Percentiles rank a stretch among this genome's conserved stretches.
Conservation (phyloP, 53 echinoderm and acorn worm species). For the Holothuria scabra region DNA sequence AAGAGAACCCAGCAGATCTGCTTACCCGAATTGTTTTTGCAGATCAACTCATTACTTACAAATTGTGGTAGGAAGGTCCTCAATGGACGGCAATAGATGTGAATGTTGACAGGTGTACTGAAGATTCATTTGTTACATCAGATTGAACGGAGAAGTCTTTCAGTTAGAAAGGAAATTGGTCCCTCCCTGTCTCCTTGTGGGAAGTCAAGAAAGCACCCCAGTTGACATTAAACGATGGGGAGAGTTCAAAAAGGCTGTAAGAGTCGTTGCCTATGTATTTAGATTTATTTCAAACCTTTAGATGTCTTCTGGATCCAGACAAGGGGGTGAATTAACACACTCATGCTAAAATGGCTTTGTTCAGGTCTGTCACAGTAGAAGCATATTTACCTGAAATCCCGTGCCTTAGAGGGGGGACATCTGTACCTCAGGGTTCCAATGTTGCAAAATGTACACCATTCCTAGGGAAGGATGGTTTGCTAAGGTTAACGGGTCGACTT, state of each 20-base stretch:
- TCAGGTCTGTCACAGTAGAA: background rate
- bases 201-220: background rate
- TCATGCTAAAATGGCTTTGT: slow-evolving; percentile 5
- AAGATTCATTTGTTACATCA: background rate
- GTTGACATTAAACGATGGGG: background rate
- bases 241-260: background rate
- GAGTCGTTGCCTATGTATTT: slow-evolving; percentile 6
- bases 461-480: background rate
- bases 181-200: slow-evolving; percentile 7
- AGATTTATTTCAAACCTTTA: background rate
- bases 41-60: background rate
- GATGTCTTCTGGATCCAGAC: too few species aligned
- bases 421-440: background rate
- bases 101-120: background rate
- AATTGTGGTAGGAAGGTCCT: background rate
- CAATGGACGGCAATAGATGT: background rate
- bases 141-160: background rate
- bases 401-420: background rate
- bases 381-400: slow-evolving; percentile 17
- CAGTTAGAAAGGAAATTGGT: background rate
- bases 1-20: background rate
- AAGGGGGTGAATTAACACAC: background rate
- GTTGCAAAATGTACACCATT: background rate
- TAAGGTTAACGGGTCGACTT: background rate
- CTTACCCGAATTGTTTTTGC: slow-evolving; percentile 1